Evolutionary conservation across 23 tunicate genomes (phyloP).

Genomic region (Styela clava): DNA sequence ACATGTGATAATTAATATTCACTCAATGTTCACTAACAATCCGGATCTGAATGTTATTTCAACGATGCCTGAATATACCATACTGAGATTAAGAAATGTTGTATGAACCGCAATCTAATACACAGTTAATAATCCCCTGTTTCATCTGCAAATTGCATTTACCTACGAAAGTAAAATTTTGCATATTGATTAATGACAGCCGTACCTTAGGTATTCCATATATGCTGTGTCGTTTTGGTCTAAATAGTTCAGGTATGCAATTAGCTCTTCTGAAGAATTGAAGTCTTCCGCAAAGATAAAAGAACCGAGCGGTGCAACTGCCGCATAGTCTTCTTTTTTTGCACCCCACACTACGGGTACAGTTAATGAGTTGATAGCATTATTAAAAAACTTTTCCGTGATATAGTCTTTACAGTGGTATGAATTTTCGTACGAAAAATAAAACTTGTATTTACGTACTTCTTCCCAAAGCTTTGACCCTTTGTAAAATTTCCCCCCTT

Average conservation of each 20-base stretch:
- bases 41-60: too few species aligned
- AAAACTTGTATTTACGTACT: neutral
- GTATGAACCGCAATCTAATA: too few species aligned
- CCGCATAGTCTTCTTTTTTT: neutral
- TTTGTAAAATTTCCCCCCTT: neutral
- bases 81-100: too few species aligned
- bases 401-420: neutral
- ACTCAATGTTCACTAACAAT: too few species aligned
- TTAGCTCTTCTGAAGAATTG: neutral
- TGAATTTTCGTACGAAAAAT: neutral
- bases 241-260: neutral
- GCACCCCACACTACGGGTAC: neutral
- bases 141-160: too few species aligned
- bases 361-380: neutral
- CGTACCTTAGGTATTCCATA: neutral
- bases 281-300: neutral
- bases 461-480: neutral
- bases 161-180: too few species aligned
- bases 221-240: neutral
- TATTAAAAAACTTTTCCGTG: neutral
- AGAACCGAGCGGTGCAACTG: neutral
- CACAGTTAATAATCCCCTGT: too few species aligned
- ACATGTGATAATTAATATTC: too few species aligned
- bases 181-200: too few species aligned
- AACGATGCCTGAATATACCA: too few species aligned